Evolutionary conservation across 2,113 vertebrate genomes (phyloP).

Genomic region (Australoheros scitulus): DNA sequence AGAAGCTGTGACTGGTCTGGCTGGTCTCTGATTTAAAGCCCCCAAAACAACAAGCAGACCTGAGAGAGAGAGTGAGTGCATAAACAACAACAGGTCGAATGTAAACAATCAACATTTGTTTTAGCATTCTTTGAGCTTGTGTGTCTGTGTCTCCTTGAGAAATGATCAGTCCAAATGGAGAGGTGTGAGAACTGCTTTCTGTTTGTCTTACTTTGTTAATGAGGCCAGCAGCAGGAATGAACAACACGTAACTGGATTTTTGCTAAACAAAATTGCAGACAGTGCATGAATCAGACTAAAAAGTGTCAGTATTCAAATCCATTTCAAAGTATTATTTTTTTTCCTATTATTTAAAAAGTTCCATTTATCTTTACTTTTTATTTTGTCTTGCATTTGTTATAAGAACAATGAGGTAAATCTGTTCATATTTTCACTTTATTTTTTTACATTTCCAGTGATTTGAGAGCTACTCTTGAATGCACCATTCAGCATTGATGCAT

Average conservation of each 20-base stretch:
- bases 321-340: too few relatives aligned
- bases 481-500: too few relatives aligned
- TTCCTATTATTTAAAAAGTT: background rate
- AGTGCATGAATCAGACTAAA: background rate
- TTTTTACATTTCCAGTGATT: background rate
- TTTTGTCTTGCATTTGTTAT: background rate
- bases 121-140: constrained; percentile 45
- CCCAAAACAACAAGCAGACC: constrained; percentile 39
- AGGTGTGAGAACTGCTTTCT: constrained; percentile 41
- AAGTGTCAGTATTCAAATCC: background rate
- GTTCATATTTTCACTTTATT: background rate
- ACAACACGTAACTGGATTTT: background rate
- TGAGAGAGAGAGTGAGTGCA: constrained; percentile 30
- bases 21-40: constrained; percentile 41
- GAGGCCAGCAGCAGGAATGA: background rate
- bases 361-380: background rate
- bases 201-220: constrained; percentile 21
- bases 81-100: constrained; percentile 49
- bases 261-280: background rate
- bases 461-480: background rate
- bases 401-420: background rate
- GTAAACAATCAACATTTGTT: constrained; percentile 67
- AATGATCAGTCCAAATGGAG: constrained; percentile 56
- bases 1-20: background rate
- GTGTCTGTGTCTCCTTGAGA: constrained; percentile 38